These are phyloP conservation scores for Drosophila novamexicana DNA, from an alignment of 1,140 invertebrate genomes.

Conservation along the genomic window DNA sequence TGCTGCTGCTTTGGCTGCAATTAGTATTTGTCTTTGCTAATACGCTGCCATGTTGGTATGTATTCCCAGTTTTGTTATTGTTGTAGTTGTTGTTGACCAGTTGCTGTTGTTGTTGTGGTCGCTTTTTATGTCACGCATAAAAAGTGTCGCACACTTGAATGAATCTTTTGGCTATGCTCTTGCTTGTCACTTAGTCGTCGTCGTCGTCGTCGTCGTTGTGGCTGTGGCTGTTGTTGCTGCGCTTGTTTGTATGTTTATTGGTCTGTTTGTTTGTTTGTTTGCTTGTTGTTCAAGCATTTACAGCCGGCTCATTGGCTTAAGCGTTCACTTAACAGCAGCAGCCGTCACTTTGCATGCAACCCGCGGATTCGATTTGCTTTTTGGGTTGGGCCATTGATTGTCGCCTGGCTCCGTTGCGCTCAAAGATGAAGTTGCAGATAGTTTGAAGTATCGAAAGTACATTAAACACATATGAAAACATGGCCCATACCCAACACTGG, in stretches of 20 bases:
- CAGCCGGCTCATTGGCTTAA: constrained; percentile 62
- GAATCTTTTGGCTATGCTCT: constrained; percentile 53
- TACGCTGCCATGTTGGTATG: constrained; percentile 81
- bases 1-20: constrained; percentile 75
- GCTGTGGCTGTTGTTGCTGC: constrained; percentile 19
- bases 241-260: constrained; percentile 77
- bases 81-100: constrained; percentile 36
- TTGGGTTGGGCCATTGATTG: constrained; percentile 34
- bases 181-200: constrained; percentile 49
- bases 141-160: constrained; percentile 72
- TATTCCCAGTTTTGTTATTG: constrained; percentile 59
- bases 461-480: constrained; percentile 19
- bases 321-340: constrained; percentile 70
- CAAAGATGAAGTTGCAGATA: constrained; percentile 30
- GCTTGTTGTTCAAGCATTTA: constrained; percentile 49
- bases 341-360: constrained; percentile 51
- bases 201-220: constrained; percentile 1
- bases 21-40: constrained; percentile 84
- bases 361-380: constrained; percentile 26
- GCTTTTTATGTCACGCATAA: constrained; percentile 62
- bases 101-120: constrained; percentile 35
- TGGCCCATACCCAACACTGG: constrained; percentile 14
- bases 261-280: constrained; percentile 58
- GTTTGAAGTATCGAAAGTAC: constrained; percentile 43
- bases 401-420: constrained; percentile 15